Evolutionary conservation across 2,797 vertebrate species (phyloP).

Genomic region (Amblyopsis hoosieri): DNA sequence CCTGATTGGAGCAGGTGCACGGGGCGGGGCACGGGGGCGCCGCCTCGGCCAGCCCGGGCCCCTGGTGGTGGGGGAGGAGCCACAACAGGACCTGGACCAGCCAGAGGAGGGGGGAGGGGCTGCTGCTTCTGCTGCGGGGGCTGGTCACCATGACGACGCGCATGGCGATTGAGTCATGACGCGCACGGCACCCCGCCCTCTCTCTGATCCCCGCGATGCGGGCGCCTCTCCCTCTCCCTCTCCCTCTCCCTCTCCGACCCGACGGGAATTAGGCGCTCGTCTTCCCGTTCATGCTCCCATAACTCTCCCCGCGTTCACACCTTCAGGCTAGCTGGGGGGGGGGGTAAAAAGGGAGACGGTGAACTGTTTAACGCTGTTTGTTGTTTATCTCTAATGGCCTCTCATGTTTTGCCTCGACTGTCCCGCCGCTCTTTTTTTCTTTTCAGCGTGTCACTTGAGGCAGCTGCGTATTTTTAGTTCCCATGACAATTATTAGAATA

Average conservation of each 20-base stretch:
- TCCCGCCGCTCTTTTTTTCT: slow-evolving; percentile 34
- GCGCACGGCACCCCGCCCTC: slow-evolving; percentile 43
- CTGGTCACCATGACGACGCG: slow-evolving; percentile 85
- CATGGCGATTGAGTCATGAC: slow-evolving; percentile 90
- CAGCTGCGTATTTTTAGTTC: slow-evolving; percentile 46
- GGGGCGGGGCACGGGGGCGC: slow-evolving; percentile 84
- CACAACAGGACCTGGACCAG: slow-evolving; percentile 84
- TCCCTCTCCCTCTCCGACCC: slow-evolving; percentile 39
- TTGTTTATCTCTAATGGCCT: slow-evolving; percentile 45
- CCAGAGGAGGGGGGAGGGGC: slow-evolving; percentile 85
- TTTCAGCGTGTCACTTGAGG: slow-evolving; percentile 53
- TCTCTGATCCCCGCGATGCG: slow-evolving; percentile 72
- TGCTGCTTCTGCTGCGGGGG: slow-evolving; percentile 52
- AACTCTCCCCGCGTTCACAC: not conserved
- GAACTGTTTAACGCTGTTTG: slow-evolving; percentile 33
- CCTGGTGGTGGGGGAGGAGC: slow-evolving; percentile 82
- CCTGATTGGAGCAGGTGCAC: slow-evolving; percentile 95
- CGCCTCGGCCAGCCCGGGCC: slow-evolving; percentile 81
- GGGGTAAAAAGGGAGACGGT: slow-evolving; percentile 12
- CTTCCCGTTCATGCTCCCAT: slow-evolving; percentile 55
- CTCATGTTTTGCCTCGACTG: slow-evolving; percentile 51
- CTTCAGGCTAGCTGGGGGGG: slow-evolving; percentile 31
- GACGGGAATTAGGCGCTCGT: slow-evolving; percentile 54
- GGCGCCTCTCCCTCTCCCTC: slow-evolving; percentile 67
- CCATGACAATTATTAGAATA: slow-evolving; percentile 56